A percentile compares a stretch with the other conserved stretches of the same genome.
Conservation (phyloP, 2,888 invertebrate genomes). For the Hipparchia semele region DNA sequence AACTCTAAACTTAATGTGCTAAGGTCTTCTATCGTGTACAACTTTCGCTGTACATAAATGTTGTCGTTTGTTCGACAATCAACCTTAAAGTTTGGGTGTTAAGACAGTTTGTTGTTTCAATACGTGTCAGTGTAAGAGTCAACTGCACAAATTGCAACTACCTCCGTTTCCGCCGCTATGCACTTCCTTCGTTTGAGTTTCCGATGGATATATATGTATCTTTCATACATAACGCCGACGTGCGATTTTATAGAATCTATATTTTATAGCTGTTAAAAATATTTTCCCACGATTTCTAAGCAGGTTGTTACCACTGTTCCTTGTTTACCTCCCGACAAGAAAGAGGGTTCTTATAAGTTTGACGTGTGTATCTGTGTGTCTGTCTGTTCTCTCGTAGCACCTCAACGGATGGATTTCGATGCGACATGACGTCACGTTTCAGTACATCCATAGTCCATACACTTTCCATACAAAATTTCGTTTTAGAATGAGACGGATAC, state of each 20-base stretch:
- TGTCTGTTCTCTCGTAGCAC: no score
- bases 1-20: constrained; percentile 31
- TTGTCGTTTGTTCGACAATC: constrained; percentile 31
- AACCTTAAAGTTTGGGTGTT: constrained; percentile 28
- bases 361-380: no score
- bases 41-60: constrained; percentile 12
- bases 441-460: no score
- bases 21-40: constrained; percentile 23
- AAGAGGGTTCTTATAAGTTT: no score
- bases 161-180: constrained; percentile 45
- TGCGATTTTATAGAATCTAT: constrained; percentile 27
- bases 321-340: no score
- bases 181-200: constrained; percentile 44
- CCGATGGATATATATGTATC: constrained; percentile 39
- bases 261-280: constrained; percentile 8
- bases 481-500: no score
- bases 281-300: constrained; percentile 3
- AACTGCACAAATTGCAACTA: constrained; percentile 45
- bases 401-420: no score
- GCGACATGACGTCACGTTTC: no score
- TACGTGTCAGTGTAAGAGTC: constrained; percentile 38
- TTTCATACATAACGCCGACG: constrained; percentile 35
- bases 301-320: no score
- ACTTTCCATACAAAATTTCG: no score
- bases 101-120: constrained; percentile 32